Percentiles rank a stretch among this genome's conserved stretches.
phyloP scores from a whole-genome alignment of 1,140 invertebrate species.

The Ostrea denselamellosa region DNA sequence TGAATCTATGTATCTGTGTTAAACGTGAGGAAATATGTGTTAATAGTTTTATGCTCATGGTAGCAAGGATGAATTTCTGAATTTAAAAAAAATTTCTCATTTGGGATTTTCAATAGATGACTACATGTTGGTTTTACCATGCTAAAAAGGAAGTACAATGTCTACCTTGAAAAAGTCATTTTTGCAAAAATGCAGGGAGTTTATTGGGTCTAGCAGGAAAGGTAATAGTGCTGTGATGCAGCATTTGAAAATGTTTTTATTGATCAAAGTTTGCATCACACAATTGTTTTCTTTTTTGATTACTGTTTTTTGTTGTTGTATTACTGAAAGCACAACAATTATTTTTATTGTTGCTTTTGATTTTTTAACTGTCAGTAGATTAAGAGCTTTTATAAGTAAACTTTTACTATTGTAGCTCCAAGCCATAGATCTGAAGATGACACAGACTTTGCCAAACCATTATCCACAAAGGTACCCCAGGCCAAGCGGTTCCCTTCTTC shows the following conservation, averaged over 20 bases:
- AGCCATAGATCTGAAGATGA: conserved; percentile 62
- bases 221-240: background rate
- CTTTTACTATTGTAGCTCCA: background rate
- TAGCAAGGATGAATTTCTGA: background rate
- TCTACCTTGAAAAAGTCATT: conserved; percentile 20
- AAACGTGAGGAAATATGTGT: conserved; percentile 15
- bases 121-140: background rate
- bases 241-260: background rate
- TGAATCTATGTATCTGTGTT: conserved; percentile 27
- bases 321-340: background rate
- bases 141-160: background rate
- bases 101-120: background rate
- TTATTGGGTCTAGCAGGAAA: conserved; percentile 33
- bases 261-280: background rate
- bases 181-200: conserved; percentile 30
- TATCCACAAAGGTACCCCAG: conserved; percentile 66
- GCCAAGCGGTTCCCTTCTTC: conserved; percentile 54
- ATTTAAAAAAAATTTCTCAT: background rate
- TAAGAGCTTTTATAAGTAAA: background rate
- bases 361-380: background rate
- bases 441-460: conserved; percentile 67
- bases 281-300: background rate
- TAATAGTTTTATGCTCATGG: conserved; percentile 1
- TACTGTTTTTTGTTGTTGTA: background rate
- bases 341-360: background rate